Percentiles rank a stretch among this genome's conserved stretches.
Evolutionary conservation across 1,140 invertebrate species (phyloP).

Genomic region (Linepithema humile): DNA sequence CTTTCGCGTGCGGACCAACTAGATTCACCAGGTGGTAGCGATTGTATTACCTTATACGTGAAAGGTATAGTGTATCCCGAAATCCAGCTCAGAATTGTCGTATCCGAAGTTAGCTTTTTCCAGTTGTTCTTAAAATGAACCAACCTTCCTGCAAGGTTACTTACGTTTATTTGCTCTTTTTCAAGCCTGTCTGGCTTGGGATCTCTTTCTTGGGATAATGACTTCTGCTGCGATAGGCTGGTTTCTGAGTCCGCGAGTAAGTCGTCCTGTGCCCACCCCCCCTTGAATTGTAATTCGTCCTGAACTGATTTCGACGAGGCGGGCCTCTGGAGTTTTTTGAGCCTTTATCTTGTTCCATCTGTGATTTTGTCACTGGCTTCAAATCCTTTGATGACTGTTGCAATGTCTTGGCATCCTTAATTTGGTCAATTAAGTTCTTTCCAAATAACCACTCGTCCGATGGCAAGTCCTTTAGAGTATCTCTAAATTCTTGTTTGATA

Average conservation of each 20-base stretch:
- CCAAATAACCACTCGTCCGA: not conserved
- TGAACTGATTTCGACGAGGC: not conserved
- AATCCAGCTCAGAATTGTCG: not conserved
- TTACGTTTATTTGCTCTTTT: not conserved
- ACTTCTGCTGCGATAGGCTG: not conserved
- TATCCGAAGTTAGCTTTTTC: not conserved
- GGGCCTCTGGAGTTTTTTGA: not conserved
- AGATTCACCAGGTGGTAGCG: not conserved
- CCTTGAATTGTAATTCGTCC: not conserved
- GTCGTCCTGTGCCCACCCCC: not conserved
- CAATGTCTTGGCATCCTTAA: not conserved
- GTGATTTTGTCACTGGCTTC: not conserved
- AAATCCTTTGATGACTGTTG: not conserved
- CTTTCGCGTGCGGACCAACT: not conserved
- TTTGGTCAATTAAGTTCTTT: not conserved
- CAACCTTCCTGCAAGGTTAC: not conserved
- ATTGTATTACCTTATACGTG: not conserved
- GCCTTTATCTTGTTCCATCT: not conserved
- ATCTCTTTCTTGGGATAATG: not conserved
- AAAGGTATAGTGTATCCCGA: not conserved
- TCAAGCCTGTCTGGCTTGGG: not conserved
- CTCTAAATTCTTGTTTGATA: not conserved
- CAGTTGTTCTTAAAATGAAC: not conserved
- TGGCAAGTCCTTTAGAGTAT: not conserved
- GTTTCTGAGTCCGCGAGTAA: no score